A percentile compares a stretch with the other conserved stretches of the same genome.
These are phyloP conservation scores for Eira barbara DNA, from an alignment of 2,113 vertebrate species.

Conservation along the genomic window DNA sequence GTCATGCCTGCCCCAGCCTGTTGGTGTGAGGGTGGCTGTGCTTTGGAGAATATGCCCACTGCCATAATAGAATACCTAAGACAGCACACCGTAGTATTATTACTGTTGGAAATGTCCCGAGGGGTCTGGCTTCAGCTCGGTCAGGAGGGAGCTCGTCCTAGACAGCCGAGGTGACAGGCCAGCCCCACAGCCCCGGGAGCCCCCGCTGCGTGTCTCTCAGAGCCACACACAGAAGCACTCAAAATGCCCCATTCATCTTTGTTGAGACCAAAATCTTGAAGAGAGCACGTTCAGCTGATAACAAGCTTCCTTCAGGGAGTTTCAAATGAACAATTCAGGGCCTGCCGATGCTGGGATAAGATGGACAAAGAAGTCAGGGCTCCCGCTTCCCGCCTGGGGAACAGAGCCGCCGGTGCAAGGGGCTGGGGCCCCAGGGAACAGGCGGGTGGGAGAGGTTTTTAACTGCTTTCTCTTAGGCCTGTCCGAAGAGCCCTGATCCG, in stretches of 20 bases:
- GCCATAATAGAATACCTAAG: neutral
- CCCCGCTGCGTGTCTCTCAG: neutral
- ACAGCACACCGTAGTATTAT: neutral
- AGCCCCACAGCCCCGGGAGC: neutral
- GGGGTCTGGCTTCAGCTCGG: neutral
- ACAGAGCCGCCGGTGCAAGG: neutral
- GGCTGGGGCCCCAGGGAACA: neutral
- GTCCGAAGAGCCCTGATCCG: neutral
- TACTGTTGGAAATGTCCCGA: neutral
- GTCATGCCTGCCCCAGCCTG: neutral
- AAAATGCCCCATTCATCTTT: conserved; percentile 1
- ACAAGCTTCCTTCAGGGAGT: conserved; percentile 1
- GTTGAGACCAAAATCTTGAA: conserved; percentile 3
- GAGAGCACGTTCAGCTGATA: conserved; percentile 41
- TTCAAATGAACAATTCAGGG: conserved; percentile 28
- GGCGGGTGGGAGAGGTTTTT: neutral
- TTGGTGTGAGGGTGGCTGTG: neutral
- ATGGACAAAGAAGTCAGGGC: neutral
- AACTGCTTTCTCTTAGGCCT: neutral
- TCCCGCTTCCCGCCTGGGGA: neutral
- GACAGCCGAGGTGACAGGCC: neutral
- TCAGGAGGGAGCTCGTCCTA: neutral
- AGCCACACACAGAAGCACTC: neutral
- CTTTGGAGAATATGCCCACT: conserved; percentile 1
- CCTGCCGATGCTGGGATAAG: neutral